Conservation (phyloP, 1,140 invertebrate genomes). For the Orius laevigatus region DNA sequence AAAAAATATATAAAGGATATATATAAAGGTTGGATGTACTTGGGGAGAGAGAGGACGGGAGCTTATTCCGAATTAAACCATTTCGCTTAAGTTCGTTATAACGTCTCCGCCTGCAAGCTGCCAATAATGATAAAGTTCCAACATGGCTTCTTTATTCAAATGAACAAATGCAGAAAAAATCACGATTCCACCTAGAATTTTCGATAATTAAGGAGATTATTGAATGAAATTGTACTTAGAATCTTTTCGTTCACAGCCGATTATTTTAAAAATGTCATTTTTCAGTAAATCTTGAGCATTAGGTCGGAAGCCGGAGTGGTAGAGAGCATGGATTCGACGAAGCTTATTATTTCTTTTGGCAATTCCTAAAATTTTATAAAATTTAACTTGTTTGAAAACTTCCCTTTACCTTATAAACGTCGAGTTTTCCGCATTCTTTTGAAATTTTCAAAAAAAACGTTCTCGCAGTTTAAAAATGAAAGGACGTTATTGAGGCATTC, state of each 20-base stretch:
- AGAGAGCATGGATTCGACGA: conserved; percentile 11
- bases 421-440: conserved; percentile 51
- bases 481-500: conserved; percentile 29
- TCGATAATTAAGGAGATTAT: background rate
- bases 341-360: conserved; percentile 7
- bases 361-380: conserved; percentile 10
- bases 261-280: conserved; percentile 5
- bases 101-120: conserved; percentile 88
- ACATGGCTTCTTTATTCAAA: conserved; percentile 14
- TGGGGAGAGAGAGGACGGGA: conserved; percentile 58
- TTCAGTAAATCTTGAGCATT: conserved; percentile 7
- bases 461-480: too few relatives aligned
- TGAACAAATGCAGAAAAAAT: background rate
- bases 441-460: conserved; percentile 56
- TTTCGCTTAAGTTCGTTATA: conserved; percentile 78
- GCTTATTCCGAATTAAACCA: conserved; percentile 68
- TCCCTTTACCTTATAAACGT: conserved; percentile 39
- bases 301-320: conserved; percentile 9
- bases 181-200: too few relatives aligned
- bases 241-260: background rate
- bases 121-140: conserved; percentile 86
- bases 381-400: background rate
- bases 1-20: conserved; percentile 5
- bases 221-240: background rate
- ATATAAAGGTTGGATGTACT: conserved; percentile 30